Evolutionary conservation across 2,888 invertebrate species (phyloP).

Genomic region (Lutraria lutraria): DNA sequence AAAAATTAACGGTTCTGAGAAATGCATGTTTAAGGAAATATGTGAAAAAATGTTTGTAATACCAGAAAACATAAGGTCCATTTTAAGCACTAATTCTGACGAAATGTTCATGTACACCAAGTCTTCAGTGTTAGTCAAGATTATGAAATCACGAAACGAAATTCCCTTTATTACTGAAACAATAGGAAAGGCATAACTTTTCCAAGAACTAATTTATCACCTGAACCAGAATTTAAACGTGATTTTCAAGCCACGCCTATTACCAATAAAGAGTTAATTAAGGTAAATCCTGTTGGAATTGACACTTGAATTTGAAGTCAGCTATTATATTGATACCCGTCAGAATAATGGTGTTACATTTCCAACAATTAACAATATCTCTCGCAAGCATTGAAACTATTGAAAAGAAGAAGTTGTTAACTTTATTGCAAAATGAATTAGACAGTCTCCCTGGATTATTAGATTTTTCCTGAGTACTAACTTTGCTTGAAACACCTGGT

Average conservation of each 20-base stretch:
- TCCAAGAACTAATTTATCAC: slow-evolving; percentile 9
- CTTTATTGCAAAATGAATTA: background rate
- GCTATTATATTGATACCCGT: background rate
- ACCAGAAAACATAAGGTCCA: slow-evolving; percentile 19
- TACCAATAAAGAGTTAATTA: background rate
- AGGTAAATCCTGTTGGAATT: background rate
- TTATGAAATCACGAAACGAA: background rate
- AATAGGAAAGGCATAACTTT: background rate
- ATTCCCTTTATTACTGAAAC: slow-evolving; percentile 22
- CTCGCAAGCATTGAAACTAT: background rate
- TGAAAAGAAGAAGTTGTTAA: background rate
- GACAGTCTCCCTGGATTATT: background rate
- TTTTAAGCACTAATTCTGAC: background rate
- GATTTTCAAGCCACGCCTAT: slow-evolving; percentile 1
- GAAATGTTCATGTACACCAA: background rate
- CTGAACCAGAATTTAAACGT: background rate
- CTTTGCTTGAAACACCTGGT: too few species aligned
- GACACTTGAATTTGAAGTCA: background rate
- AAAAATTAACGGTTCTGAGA: too few species aligned
- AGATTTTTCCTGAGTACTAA: background rate
- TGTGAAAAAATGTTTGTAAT: background rate
- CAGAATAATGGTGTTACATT: background rate
- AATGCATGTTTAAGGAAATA: too few species aligned
- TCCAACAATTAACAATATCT: background rate
- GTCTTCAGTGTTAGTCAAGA: background rate